phyloP scores from a whole-genome alignment of 1,140 invertebrate species.

The Chymomyza costata region DNA sequence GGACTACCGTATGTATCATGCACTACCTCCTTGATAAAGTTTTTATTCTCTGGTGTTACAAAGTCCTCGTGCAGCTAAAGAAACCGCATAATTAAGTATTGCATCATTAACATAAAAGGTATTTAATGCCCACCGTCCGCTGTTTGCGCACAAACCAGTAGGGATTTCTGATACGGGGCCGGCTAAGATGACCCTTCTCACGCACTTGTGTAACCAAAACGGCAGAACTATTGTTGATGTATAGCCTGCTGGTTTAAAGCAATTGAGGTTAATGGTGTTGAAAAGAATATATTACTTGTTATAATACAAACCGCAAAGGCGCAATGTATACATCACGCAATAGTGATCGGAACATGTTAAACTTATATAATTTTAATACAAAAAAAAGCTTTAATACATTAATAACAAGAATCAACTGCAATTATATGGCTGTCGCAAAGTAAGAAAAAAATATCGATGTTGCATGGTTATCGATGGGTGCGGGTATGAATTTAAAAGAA shows the following conservation, averaged over 20 bases:
- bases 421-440: too few relatives aligned
- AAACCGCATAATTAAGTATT: conserved; percentile 2
- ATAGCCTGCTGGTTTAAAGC: conserved; percentile 22
- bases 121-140: conserved; percentile 74
- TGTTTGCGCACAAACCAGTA: conserved; percentile 78
- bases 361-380: conserved; percentile 47
- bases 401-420: too few relatives aligned
- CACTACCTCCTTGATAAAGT: conserved; percentile 88
- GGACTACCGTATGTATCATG: conserved; percentile 79
- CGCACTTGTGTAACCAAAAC: conserved; percentile 65
- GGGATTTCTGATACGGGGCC: conserved; percentile 77
- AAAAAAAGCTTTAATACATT: conserved; percentile 40
- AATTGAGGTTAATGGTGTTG: not conserved
- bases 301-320: conserved; percentile 25
- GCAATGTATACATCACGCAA: conserved; percentile 34
- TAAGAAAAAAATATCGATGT: too few relatives aligned
- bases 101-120: not conserved
- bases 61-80: conserved; percentile 81
- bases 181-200: conserved; percentile 65
- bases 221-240: conserved; percentile 12
- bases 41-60: conserved; percentile 86
- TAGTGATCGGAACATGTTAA: conserved; percentile 43
- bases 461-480: too few relatives aligned
- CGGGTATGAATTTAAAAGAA: too few relatives aligned
- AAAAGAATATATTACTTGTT: too few relatives aligned